phyloP scores from a whole-genome alignment of 1,140 invertebrate genomes.

The Ericerus pela region DNA sequence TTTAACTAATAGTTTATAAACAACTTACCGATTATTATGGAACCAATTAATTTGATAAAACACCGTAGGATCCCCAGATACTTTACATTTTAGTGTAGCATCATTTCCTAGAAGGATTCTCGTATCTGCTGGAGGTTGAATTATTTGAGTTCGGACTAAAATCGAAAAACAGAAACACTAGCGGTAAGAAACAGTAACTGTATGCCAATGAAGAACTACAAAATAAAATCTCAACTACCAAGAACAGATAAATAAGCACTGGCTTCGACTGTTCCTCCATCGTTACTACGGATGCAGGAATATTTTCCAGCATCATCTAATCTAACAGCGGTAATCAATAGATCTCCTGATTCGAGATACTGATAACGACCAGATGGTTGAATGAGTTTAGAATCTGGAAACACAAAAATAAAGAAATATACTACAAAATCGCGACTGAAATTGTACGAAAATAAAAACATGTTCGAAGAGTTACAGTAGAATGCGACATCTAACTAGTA shows the following conservation, averaged over 20 bases:
- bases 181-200: background rate
- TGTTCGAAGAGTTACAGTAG: too few relatives aligned
- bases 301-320: constrained; percentile 73
- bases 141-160: constrained; percentile 77
- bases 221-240: constrained; percentile 42
- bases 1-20: too few relatives aligned
- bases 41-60: constrained; percentile 83
- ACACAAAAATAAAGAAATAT: background rate
- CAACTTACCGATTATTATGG: constrained; percentile 61
- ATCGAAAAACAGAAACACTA: constrained; percentile 7
- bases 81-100: constrained; percentile 79
- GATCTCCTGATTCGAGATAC: constrained; percentile 66
- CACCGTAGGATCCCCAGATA: constrained; percentile 81
- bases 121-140: constrained; percentile 78
- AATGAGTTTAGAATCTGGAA: constrained; percentile 37
- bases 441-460: too few relatives aligned
- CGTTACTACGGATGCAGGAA: constrained; percentile 72
- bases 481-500: too few relatives aligned
- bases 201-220: background rate
- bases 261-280: constrained; percentile 67
- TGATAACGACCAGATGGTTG: constrained; percentile 55
- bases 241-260: constrained; percentile 66
- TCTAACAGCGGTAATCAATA: constrained; percentile 71
- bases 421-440: too few relatives aligned
- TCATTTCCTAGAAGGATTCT: constrained; percentile 76